Percentiles rank a stretch among this genome's conserved stretches.
Conservation (phyloP, 2,113 vertebrate species). For the Oenanthe oenanthe region DNA sequence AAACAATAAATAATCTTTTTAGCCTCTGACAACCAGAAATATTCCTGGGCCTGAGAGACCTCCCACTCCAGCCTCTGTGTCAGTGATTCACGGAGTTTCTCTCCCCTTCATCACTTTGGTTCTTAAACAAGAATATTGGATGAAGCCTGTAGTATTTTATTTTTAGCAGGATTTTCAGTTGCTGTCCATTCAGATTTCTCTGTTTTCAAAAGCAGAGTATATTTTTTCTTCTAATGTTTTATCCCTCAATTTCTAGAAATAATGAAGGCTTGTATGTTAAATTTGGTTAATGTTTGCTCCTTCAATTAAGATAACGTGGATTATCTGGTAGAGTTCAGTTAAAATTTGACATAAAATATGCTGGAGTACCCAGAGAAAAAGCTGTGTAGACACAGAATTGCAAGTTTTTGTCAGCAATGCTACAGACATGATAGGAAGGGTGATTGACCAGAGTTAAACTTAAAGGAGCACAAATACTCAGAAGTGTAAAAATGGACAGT, state of each 20-base stretch:
- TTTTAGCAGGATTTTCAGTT: neutral
- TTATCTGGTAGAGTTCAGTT: neutral
- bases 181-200: neutral
- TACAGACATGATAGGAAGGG: neutral
- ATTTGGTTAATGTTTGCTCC: neutral
- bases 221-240: neutral
- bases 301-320: neutral
- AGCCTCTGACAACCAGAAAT: conserved; percentile 69
- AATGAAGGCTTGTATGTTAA: neutral
- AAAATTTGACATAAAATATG: neutral
- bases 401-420: neutral
- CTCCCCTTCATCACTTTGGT: neutral
- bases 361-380: neutral
- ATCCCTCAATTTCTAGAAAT: neutral
- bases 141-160: neutral
- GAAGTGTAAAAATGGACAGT: neutral
- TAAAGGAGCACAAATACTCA: neutral
- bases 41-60: conserved; percentile 51
- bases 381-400: neutral
- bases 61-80: neutral
- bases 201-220: neutral
- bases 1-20: conserved; percentile 70
- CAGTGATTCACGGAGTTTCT: neutral
- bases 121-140: neutral
- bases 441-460: neutral